A percentile compares a stretch with the other conserved stretches of the same genome.
Evolutionary conservation across 1,140 invertebrate genomes (phyloP).

Genomic region (Hydropsyche tenuis): DNA sequence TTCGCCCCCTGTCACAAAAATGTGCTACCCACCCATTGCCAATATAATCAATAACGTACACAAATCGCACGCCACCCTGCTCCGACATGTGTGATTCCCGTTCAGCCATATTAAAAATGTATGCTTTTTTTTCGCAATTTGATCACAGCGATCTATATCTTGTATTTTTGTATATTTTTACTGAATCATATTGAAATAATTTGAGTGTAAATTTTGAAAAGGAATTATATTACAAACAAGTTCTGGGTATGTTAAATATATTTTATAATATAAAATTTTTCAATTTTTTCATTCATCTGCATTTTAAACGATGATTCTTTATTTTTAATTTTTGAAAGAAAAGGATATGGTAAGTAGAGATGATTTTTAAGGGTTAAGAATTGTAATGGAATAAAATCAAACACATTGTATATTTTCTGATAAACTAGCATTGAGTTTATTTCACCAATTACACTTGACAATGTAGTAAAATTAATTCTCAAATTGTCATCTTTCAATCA

Average conservation of each 20-base stretch:
- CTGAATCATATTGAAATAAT: too few species aligned
- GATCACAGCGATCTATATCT: too few species aligned
- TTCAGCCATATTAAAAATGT: not conserved
- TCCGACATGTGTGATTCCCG: conserved; percentile 20
- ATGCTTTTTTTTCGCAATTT: not conserved
- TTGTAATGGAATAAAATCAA: conserved; percentile 31
- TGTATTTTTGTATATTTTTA: too few species aligned
- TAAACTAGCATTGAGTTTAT: conserved; percentile 67
- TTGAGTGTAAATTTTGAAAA: too few species aligned
- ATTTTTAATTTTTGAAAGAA: too few species aligned
- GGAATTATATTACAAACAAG: too few species aligned
- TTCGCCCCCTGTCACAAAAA: conserved; percentile 43
- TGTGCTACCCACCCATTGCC: conserved; percentile 41
- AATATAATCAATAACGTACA: conserved; percentile 45
- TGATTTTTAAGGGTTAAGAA: not conserved
- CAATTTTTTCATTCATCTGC: too few species aligned
- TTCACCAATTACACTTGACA: conserved; percentile 67
- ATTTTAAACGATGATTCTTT: too few species aligned
- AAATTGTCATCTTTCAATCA: conserved; percentile 48
- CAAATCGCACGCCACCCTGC: conserved; percentile 33
- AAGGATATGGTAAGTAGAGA: not conserved
- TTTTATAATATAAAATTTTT: too few species aligned
- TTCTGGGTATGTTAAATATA: too few species aligned
- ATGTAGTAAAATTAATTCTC: conserved; percentile 55
- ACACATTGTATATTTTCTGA: conserved; percentile 55